Evolutionary conservation across 2,113 vertebrate genomes (phyloP).

Genomic region (Xiphophorus hellerii): DNA sequence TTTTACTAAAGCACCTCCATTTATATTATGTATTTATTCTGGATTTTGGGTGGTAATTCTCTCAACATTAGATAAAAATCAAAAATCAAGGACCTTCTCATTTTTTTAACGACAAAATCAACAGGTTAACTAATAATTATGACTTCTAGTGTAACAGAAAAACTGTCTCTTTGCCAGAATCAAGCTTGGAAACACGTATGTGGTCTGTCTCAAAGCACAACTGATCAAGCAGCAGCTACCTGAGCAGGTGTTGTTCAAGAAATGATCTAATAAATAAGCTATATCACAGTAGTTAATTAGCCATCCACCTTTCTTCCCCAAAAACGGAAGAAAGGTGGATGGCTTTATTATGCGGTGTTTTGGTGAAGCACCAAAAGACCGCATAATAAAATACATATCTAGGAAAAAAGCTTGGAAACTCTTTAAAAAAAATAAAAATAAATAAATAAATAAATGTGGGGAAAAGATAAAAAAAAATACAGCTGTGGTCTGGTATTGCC

Average conservation of each 20-base stretch:
- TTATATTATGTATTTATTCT: too few species aligned
- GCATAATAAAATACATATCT: slow-evolving; percentile 67
- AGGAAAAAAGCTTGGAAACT: slow-evolving; percentile 59
- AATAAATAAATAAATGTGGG: neutral
- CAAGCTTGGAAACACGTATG: too few species aligned
- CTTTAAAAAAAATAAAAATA: slow-evolving; percentile 40
- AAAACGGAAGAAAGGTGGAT: too few species aligned
- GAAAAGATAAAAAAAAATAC: slow-evolving; percentile 20
- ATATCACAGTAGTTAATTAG: slow-evolving; percentile 60
- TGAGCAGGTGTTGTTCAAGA: slow-evolving; percentile 49
- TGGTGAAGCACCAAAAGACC: slow-evolving; percentile 32
- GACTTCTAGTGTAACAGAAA: too few species aligned
- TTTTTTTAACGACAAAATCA: neutral
- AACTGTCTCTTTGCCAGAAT: too few species aligned
- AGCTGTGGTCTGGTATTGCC: slow-evolving; percentile 43
- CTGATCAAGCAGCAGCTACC: slow-evolving; percentile 27
- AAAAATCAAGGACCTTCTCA: neutral
- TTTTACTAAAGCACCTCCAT: too few species aligned
- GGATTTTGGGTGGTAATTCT: neutral
- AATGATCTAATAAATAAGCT: slow-evolving; percentile 49
- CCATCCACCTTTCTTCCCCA: neutral
- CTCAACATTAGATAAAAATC: neutral
- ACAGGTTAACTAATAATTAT: neutral
- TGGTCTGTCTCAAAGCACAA: slow-evolving; percentile 18
- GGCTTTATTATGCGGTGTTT: too few species aligned